These are phyloP conservation scores for Pollenia labialis DNA, from an alignment of 2,888 invertebrate species.

Conservation along the genomic window DNA sequence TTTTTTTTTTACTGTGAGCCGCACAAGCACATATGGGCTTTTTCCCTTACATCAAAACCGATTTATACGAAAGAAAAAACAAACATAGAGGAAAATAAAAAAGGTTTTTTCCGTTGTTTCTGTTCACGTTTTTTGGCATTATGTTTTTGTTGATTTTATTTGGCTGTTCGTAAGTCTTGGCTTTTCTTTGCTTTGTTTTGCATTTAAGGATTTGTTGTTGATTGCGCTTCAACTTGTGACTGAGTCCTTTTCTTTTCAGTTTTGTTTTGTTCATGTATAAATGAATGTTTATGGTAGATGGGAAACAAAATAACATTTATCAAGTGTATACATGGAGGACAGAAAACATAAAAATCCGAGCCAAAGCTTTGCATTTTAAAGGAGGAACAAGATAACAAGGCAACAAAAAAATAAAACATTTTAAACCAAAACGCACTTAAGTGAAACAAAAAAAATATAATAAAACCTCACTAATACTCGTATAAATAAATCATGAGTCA, in stretches of 20 bases:
- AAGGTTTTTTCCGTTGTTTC: not conserved
- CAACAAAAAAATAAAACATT: slow-evolving; percentile 20
- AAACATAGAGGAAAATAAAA: not conserved
- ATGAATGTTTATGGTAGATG: not conserved
- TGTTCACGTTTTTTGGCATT: slow-evolving; percentile 15
- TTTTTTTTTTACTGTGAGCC: slow-evolving; percentile 36
- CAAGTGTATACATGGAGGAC: slow-evolving; percentile 32
- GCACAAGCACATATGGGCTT: slow-evolving; percentile 65
- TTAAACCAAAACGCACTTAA: slow-evolving; percentile 31
- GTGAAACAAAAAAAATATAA: not conserved
- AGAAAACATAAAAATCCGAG: slow-evolving; percentile 3
- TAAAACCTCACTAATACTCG: slow-evolving; percentile 8
- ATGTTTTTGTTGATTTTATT: slow-evolving; percentile 50
- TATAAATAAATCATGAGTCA: slow-evolving; percentile 54
- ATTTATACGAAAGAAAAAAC: slow-evolving; percentile 35
- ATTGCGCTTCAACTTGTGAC: slow-evolving; percentile 65
- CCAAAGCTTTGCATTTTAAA: slow-evolving; percentile 67
- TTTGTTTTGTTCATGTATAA: slow-evolving; percentile 8
- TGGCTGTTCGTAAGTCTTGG: slow-evolving; percentile 48
- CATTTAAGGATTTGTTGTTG: slow-evolving; percentile 71
- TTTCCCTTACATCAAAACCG: slow-evolving; percentile 66
- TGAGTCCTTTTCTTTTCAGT: slow-evolving; percentile 38
- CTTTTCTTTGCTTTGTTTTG: slow-evolving; percentile 68
- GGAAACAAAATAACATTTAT: slow-evolving; percentile 61
- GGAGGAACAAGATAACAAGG: slow-evolving; percentile 35